Evolutionary conservation across 2,797 vertebrate genomes (phyloP), one percentile per base, ranked within the genome.

Genomic region (Coregonus suidteri): DNA sequence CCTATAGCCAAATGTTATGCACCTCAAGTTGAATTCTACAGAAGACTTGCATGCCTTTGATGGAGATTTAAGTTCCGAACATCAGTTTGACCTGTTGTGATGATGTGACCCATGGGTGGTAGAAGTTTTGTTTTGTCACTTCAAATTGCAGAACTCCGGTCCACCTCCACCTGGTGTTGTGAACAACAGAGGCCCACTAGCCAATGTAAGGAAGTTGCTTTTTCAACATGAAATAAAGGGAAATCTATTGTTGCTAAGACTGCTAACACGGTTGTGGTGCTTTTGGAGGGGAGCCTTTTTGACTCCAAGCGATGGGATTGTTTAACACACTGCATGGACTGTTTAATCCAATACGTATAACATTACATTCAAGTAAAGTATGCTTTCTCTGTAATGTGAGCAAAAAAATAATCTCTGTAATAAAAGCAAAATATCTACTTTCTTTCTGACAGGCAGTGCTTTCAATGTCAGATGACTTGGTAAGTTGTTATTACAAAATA

Each of bases 401-500:
- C 41, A 41, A 30, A 13, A 47, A 11, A 34, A 34, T 2, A 34
- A 34, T 2, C 2, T 0, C 31, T 34, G 2, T 2, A 34, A 34
- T 34, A 34, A 34, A 34, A 34, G 31, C 31, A 34, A 34, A 69
- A 71, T 15, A 41, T 62, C 71, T 76, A 3, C 0, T 71, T 71
- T 74, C 0, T 73, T 47, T 47, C 3, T 47, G 56, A 54, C 81
- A 93, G 93, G 66, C 73, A 1, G 3, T 89, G 0, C 41, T 81
- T 20, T 88, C 83, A 0, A 82, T 85, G 1, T 82, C 87, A 6
- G 88, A 80, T 2, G 89, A 93, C 75, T 51, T 89, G 91, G 94
- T 95, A 79, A 92, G 93, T 92, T 77, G 20, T 70, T 53, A 25
- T 71, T 59, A n/a, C 30, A 64, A 54, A 34, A n/a, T 47, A 53